phyloP scores from a whole-genome alignment of 2,113 vertebrate species.

The Stegastes partitus region DNA sequence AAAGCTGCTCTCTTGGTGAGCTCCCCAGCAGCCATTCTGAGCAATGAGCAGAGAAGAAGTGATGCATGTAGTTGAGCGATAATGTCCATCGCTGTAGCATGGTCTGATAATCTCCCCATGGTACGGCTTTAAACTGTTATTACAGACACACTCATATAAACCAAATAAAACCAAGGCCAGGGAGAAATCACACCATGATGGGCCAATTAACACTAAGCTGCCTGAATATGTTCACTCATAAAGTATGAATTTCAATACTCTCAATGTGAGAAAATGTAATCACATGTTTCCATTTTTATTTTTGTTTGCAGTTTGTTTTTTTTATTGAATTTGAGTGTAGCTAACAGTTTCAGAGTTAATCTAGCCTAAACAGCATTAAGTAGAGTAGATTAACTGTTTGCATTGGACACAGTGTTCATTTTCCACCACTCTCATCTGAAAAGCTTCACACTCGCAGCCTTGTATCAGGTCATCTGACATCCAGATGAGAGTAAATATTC shows the following conservation, averaged over 20 bases:
- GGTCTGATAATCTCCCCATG: slow-evolving; percentile 79
- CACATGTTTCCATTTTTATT: slow-evolving; percentile 45
- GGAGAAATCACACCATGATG: slow-evolving; percentile 73
- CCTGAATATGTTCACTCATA: slow-evolving; percentile 56
- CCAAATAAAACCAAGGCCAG: slow-evolving; percentile 71
- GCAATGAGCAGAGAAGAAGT: slow-evolving; percentile 72
- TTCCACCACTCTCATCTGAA: slow-evolving; percentile 2
- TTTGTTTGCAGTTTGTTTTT: slow-evolving; percentile 32
- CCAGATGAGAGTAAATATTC: slow-evolving; percentile 26
- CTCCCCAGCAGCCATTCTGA: slow-evolving; percentile 75
- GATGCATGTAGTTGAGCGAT: slow-evolving; percentile 79
- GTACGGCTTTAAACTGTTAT: slow-evolving; percentile 77
- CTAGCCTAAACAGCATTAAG: slow-evolving; percentile 52
- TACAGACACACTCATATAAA: slow-evolving; percentile 70
- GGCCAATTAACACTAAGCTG: slow-evolving; percentile 73
- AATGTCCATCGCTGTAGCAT: slow-evolving; percentile 74
- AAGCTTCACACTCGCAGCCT: slow-evolving; percentile 4
- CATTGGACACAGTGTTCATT: slow-evolving; percentile 27
- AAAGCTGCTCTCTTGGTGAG: slow-evolving; percentile 66
- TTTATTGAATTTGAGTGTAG: slow-evolving; percentile 24
- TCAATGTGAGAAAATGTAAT: slow-evolving; percentile 47
- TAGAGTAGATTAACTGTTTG: slow-evolving; percentile 54
- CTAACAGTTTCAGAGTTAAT: slow-evolving; percentile 48
- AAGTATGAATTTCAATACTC: slow-evolving; percentile 41
- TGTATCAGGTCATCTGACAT: slow-evolving; percentile 26